Evolutionary conservation across 1,140 invertebrate genomes (phyloP).

Genomic region (Pentalonia nigronervosa): DNA sequence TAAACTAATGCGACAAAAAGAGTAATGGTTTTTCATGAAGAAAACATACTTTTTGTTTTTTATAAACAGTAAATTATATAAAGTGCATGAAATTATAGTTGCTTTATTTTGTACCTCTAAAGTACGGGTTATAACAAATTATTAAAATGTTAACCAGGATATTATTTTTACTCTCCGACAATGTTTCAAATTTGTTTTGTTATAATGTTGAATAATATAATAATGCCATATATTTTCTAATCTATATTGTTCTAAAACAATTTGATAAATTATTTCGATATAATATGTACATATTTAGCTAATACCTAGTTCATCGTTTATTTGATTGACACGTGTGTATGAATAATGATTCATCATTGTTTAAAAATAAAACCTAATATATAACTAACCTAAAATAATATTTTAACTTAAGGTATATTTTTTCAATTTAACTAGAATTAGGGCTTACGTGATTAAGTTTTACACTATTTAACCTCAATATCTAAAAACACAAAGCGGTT

Average conservation of each 20-base stretch:
- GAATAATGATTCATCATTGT: too few relatives aligned
- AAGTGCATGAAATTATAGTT: neutral
- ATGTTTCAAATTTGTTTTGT: neutral
- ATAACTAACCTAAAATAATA: neutral
- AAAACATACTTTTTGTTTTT: neutral
- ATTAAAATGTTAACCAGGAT: neutral
- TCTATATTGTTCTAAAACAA: neutral
- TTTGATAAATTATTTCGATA: neutral
- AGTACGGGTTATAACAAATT: neutral
- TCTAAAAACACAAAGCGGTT: too few relatives aligned
- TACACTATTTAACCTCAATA: neutral
- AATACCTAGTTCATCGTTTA: neutral
- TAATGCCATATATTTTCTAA: neutral
- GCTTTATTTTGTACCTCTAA: neutral
- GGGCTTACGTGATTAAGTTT: accelerated
- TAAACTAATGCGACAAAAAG: neutral
- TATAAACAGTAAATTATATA: neutral
- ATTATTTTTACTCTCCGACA: neutral
- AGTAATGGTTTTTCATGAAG: neutral
- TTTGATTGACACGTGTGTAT: neutral
- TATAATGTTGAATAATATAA: neutral
- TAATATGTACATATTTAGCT: neutral
- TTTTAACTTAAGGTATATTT: neutral
- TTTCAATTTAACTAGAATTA: neutral
- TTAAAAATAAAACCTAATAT: neutral